Base-by-base conservation (phyloP, 1,140 invertebrate species). In the Cecropterus lyciades region DNA sequence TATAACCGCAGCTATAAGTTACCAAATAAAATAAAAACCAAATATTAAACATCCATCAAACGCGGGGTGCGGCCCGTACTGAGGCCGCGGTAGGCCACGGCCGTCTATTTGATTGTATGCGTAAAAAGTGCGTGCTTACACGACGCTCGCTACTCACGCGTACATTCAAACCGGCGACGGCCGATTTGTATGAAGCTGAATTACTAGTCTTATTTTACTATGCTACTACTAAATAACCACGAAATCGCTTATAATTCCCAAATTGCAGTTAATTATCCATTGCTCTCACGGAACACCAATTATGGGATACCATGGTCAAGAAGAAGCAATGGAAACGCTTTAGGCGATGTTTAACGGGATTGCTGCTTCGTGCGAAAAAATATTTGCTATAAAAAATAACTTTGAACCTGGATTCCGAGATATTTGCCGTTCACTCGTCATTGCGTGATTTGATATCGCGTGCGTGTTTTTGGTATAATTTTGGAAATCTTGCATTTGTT, bases 371-470 rank as follows among this genome's bases (percentile, higher is more conserved):
- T 57, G 51, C 30, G 20, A 27, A 53, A 53, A 53, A 53, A 16
- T 37, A 53, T 53, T 53, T 53, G 3, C 9, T 4, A 53, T 16
- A 37, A 53, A 52, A 53, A 53, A 53, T 37, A 33, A 52, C 9
- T 37, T 53, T 17, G 14, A 53, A 37, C 51, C 30, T 37, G 13
- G n/a, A 16, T 56, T 55, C 11, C 7, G 30, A 53, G 45, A 57
- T 57, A 45, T 13, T 20, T 37, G 5, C 30, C 6, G 20, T 27
- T 30, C 17, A 17, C 24, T 42, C 42, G 55, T 57, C 55, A 45
- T 57, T 24, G 55, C 42, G 55, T 45, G 55, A 57, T 57, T 57
- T 45, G 20, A 57, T 62, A 62, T 63, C 43, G 66, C 66, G 66
- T 68, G 57, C 48, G 53, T 14, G 46, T 42, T 56, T 60, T 14